Conservation (phyloP, 2,888 invertebrate genomes). For the Melinaea menophilus region DNA sequence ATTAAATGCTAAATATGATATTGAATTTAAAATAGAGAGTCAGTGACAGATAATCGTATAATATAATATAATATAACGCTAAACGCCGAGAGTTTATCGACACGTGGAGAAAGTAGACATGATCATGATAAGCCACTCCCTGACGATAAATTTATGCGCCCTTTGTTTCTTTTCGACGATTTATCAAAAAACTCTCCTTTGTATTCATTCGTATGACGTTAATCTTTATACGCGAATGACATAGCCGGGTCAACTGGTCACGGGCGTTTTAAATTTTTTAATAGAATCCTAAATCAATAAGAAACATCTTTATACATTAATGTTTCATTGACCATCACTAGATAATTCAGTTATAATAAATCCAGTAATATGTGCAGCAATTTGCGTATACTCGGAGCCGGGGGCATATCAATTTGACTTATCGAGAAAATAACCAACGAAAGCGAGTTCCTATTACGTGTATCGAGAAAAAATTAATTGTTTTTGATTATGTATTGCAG, state of each 20-base stretch:
- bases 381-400: slow-evolving; percentile 67
- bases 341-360: slow-evolving; percentile 47
- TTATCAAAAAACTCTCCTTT: slow-evolving; percentile 65
- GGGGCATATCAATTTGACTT: slow-evolving; percentile 67
- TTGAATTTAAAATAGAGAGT: slow-evolving; percentile 4
- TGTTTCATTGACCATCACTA: not conserved
- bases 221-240: slow-evolving; percentile 36
- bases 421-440: slow-evolving; percentile 71
- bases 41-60: slow-evolving; percentile 8
- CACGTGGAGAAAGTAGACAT: slow-evolving; percentile 67
- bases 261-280: slow-evolving; percentile 6
- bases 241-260: slow-evolving; percentile 51
- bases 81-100: slow-evolving; percentile 45
- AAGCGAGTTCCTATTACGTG: slow-evolving; percentile 64
- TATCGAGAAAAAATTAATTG: slow-evolving; percentile 67
- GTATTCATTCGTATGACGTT: slow-evolving; percentile 37
- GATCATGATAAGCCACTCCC: slow-evolving; percentile 66
- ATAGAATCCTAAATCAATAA: too few species aligned
- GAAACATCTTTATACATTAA: too few species aligned
- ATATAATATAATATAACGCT: slow-evolving; percentile 18
- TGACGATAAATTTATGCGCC: slow-evolving; percentile 70
- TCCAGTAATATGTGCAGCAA: slow-evolving; percentile 61
- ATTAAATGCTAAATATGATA: slow-evolving; percentile 4
- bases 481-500: slow-evolving; percentile 69
- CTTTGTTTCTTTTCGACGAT: slow-evolving; percentile 74